Percentiles rank a stretch among this genome's conserved stretches.
Evolutionary conservation across 2,113 vertebrate genomes (phyloP).

Genomic region (Syngnathus floridae): DNA sequence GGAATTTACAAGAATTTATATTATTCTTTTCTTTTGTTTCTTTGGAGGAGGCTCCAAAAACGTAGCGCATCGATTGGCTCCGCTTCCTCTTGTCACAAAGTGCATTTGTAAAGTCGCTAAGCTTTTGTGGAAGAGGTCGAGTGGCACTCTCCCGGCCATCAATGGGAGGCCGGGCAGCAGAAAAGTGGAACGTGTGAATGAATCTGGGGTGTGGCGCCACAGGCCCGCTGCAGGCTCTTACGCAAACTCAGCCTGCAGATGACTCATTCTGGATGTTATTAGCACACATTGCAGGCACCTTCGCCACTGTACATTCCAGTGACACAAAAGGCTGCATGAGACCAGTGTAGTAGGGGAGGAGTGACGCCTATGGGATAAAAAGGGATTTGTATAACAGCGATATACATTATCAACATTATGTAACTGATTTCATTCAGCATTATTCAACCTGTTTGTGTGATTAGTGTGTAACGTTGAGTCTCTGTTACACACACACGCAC

Average conservation of each 20-base stretch:
- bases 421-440: slow-evolving; percentile 49
- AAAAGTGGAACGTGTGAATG: slow-evolving; percentile 55
- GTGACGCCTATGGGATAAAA: not conserved
- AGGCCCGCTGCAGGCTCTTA: slow-evolving; percentile 49
- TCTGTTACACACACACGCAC: not conserved
- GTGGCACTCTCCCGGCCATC: slow-evolving; percentile 40
- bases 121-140: slow-evolving; percentile 15
- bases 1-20: no score
- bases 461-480: slow-evolving; percentile 18
- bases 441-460: slow-evolving; percentile 11
- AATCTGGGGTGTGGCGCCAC: slow-evolving; percentile 55
- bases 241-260: slow-evolving; percentile 48
- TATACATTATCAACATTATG: slow-evolving; percentile 18
- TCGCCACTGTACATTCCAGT: slow-evolving; percentile 30
- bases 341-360: slow-evolving; percentile 9
- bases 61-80: slow-evolving; percentile 9
- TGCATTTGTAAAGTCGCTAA: slow-evolving; percentile 9
- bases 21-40: not conserved
- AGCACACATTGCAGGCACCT: slow-evolving; percentile 48
- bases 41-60: not conserved
- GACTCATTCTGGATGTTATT: slow-evolving; percentile 66
- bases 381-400: slow-evolving; percentile 23
- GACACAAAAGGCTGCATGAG: slow-evolving; percentile 19
- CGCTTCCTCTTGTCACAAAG: slow-evolving; percentile 2
- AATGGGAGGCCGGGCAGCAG: slow-evolving; percentile 51